Percentiles rank a stretch among this genome's conserved stretches.
phyloP scores from a whole-genome alignment of 2,797 vertebrate genomes.

The Smutsia gigantea region DNA sequence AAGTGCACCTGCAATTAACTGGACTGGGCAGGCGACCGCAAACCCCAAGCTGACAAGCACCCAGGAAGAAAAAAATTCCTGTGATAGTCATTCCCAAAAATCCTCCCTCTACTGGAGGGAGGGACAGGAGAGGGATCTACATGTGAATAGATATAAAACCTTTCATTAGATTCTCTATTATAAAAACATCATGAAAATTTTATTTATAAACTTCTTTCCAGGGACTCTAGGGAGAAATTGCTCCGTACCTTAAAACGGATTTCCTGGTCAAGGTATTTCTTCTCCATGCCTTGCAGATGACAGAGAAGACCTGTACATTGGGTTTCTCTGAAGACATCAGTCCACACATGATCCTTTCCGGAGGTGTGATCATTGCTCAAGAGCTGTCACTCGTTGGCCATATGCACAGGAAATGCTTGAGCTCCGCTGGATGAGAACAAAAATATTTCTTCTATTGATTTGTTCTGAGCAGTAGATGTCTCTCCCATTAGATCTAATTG shows the following conservation, averaged over 20 bases:
- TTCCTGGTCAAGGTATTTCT: neutral
- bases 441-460: neutral
- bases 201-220: neutral
- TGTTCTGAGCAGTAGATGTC: neutral
- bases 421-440: neutral
- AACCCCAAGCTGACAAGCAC: neutral
- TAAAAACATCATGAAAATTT: neutral
- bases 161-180: neutral
- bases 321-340: neutral
- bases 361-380: neutral
- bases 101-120: neutral
- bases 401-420: neutral
- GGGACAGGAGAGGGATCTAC: neutral
- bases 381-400: neutral
- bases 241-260: neutral
- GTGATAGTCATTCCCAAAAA: neutral
- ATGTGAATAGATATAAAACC: neutral
- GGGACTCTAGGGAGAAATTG: neutral
- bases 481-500: neutral
- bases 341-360: accelerated
- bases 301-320: neutral
- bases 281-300: neutral
- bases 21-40: neutral
- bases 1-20: neutral
- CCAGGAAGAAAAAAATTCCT: neutral